Base-by-base conservation (phyloP, 2,888 invertebrate genomes). In the Schrankia costaestrigalis region DNA sequence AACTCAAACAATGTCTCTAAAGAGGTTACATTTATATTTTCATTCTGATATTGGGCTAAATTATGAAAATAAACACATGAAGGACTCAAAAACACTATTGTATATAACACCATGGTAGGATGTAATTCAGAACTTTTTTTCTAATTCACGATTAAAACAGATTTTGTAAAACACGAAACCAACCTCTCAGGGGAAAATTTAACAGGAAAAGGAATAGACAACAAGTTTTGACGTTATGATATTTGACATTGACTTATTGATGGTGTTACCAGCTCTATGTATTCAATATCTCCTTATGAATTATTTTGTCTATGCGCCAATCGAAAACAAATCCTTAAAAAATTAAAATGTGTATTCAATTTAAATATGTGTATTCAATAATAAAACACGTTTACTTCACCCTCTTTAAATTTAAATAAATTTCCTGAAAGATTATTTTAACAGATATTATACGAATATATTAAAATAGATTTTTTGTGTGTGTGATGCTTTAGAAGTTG, bases 121-220 rank as follows among this genome's bases (percentile, higher is more conserved):
- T 76, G 72, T 64, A 46, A 51, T 54, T 57, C 46, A 69, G 64
- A 63, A 69, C 45, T 51, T 3, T 41, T 45, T 67, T n/a, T n/a
- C 73, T 22, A 71, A 77, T 70, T 59, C 44, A 22, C 31, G 86
- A 86, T 86, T 74, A 67, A 75, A 67, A 56, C 38, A 50, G 86
- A 86, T 86, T 80, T 68, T 57, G 53, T 34, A 36, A 69, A 70
- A 71, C 72, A 74, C 71, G 72, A 80, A 80, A 86, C 87, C 83
- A 86, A 87, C 87, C 87, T 87, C 82, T 77, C 84, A 72, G 73
- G 73, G 68, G 70, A 77, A 75, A 74, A 71, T 73, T 72, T 75
- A 58, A 61, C 76, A 79, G 78, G 81, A 85, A 87, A 87, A 80
- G 85, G 64, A 78, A 83, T 78, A 78, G 80, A 81, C 81, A 79